Conservation (phyloP, 1,140 invertebrate genomes). For the Dreissena rostriformis region DNA sequence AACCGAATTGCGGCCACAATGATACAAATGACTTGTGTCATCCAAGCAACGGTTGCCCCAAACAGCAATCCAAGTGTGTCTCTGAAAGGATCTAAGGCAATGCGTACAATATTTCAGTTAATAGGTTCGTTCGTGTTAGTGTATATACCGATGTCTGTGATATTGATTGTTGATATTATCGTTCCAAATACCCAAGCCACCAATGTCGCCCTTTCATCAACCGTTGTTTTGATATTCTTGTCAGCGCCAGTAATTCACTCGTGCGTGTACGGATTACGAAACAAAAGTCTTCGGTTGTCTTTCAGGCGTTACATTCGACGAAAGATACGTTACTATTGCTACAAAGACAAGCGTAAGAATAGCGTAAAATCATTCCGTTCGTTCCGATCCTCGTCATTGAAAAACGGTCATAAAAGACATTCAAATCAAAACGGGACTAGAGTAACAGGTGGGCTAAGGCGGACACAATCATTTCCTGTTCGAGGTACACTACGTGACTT, state of each 20-base stretch:
- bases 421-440: conserved; percentile 31
- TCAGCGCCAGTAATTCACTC: conserved; percentile 68
- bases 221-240: conserved; percentile 65
- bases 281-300: conserved; percentile 68
- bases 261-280: conserved; percentile 70
- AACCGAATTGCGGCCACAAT: conserved; percentile 73
- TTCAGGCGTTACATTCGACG: conserved; percentile 67
- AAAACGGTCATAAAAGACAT: conserved; percentile 29
- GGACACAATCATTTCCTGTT: conserved; percentile 63
- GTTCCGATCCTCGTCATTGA: conserved; percentile 50
- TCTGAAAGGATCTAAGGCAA: conserved; percentile 70
- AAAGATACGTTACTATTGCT: conserved; percentile 62
- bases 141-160: conserved; percentile 69
- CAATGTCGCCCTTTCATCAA: conserved; percentile 57
- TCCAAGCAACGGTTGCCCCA: conserved; percentile 71
- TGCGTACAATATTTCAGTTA: conserved; percentile 72
- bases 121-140: conserved; percentile 71
- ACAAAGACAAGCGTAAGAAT: conserved; percentile 61
- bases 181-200: conserved; percentile 39
- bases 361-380: conserved; percentile 67
- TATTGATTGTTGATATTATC: conserved; percentile 61
- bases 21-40: conserved; percentile 72
- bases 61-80: conserved; percentile 58
- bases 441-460: conserved; percentile 43
- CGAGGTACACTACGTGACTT: neutral